A percentile compares a stretch with the other conserved stretches of the same genome.
Evolutionary conservation across 1,140 invertebrate genomes (phyloP).

Genomic region (Dolichoris vasculosae): DNA sequence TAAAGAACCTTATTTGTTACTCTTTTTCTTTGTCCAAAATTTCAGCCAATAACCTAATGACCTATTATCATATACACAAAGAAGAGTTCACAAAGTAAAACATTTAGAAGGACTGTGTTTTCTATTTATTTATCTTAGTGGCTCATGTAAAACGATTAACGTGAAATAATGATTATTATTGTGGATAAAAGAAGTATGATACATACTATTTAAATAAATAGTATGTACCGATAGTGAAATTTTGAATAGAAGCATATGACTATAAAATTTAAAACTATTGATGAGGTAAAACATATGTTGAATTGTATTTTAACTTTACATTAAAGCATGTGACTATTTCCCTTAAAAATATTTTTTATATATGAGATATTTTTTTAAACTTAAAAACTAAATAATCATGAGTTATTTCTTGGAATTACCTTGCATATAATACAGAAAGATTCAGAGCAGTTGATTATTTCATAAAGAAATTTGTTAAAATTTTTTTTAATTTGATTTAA

Average conservation of each 20-base stretch:
- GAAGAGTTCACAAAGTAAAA: not conserved
- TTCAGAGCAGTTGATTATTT: not conserved
- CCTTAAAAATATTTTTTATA: too few relatives aligned
- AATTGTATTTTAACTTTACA: too few relatives aligned
- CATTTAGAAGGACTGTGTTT: not conserved
- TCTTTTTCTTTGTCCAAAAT: too few relatives aligned
- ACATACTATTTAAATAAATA: constrained; percentile 2
- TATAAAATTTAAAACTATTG: too few relatives aligned
- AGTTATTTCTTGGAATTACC: not conserved
- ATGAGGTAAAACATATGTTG: too few relatives aligned
- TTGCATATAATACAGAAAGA: too few relatives aligned
- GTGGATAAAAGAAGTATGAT: not conserved
- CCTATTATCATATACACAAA: constrained; percentile 22
- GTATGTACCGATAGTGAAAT: not conserved
- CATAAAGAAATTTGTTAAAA: not conserved
- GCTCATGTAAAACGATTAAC: too few relatives aligned
- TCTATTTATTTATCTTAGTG: too few relatives aligned
- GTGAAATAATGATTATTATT: constrained; percentile 32
- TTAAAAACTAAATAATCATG: not conserved
- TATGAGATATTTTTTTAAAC: not conserved
- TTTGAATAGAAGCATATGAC: too few relatives aligned
- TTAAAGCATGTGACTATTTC: too few relatives aligned
- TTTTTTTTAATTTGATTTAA: not conserved
- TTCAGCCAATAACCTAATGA: constrained; percentile 26
- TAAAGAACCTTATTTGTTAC: not conserved